A percentile compares a stretch with the other conserved stretches of the same genome.
phyloP scores from a whole-genome alignment of 1,140 invertebrate species.

The Cecropterus lyciades region DNA sequence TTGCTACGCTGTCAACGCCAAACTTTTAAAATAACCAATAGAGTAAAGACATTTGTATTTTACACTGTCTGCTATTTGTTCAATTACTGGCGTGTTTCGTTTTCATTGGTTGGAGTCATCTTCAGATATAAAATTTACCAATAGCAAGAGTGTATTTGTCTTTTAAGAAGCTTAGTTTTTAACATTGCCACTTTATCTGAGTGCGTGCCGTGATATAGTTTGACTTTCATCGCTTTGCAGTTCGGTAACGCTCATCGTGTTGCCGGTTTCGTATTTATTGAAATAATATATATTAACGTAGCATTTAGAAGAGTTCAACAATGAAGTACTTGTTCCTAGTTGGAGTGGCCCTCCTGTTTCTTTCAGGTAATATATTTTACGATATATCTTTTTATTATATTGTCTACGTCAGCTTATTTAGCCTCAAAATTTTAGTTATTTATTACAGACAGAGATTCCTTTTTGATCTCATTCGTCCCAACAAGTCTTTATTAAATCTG shows the following conservation, averaged over 20 bases:
- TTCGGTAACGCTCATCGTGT: background rate
- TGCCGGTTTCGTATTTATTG: slow-evolving; percentile 1
- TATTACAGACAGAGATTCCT: no score
- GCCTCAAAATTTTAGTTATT: no score
- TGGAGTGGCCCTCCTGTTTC: slow-evolving; percentile 54
- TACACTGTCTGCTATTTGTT: slow-evolving; percentile 29
- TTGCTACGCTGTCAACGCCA: background rate
- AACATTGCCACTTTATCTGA: background rate
- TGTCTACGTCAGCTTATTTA: slow-evolving; percentile 20
- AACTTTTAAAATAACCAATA: slow-evolving; percentile 22
- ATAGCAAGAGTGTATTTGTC: background rate
- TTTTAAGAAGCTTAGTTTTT: slow-evolving; percentile 2
- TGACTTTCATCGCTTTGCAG: no score
- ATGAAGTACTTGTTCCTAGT: slow-evolving; percentile 68
- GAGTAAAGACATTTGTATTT: slow-evolving; percentile 37
- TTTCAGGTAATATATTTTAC: slow-evolving; percentile 58
- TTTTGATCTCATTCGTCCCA: no score
- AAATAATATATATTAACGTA: background rate
- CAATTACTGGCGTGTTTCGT: slow-evolving; percentile 35
- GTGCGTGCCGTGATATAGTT: background rate
- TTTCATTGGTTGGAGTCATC: slow-evolving; percentile 21
- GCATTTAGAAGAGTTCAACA: background rate
- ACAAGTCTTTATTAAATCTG: no score
- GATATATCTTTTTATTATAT: background rate
- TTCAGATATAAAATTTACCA: slow-evolving; percentile 7